A percentile compares a stretch with the other conserved stretches of the same genome.
Evolutionary conservation across 2,113 vertebrate genomes (phyloP).

Genomic region (Odocoileus hemionus): DNA sequence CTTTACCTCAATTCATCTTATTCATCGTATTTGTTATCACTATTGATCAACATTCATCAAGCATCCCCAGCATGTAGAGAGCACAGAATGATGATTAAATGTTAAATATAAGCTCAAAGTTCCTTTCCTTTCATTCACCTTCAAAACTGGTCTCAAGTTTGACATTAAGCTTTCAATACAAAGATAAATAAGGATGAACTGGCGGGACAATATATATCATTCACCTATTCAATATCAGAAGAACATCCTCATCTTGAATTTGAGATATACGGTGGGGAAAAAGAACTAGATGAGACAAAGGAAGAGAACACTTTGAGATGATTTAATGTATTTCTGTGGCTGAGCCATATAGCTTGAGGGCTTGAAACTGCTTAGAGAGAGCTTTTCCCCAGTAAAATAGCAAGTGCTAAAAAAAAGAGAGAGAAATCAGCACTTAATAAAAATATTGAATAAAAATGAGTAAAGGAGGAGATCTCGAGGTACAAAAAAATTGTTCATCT

Average conservation of each 20-base stretch:
- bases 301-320: slow-evolving; percentile 6
- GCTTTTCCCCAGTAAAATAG: background rate
- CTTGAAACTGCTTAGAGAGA: slow-evolving; percentile 36
- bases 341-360: background rate
- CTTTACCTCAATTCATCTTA: background rate
- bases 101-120: slow-evolving; percentile 24
- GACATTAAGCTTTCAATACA: background rate
- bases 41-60: background rate
- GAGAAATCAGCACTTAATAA: background rate
- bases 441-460: background rate
- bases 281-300: background rate
- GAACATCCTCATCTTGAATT: background rate
- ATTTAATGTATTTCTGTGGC: slow-evolving; percentile 7
- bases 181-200: background rate
- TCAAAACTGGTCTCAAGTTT: slow-evolving; percentile 20
- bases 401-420: background rate
- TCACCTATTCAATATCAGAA: slow-evolving; percentile 2
- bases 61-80: background rate
- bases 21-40: slow-evolving; percentile 14
- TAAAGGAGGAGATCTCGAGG: background rate
- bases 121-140: background rate
- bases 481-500: background rate
- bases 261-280: background rate
- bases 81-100: slow-evolving; percentile 21
- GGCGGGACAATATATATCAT: background rate